A percentile compares a stretch with the other conserved stretches of the same genome.
Evolutionary conservation across 2,888 invertebrate genomes (phyloP).

Genomic region (Teleiodes luculella): DNA sequence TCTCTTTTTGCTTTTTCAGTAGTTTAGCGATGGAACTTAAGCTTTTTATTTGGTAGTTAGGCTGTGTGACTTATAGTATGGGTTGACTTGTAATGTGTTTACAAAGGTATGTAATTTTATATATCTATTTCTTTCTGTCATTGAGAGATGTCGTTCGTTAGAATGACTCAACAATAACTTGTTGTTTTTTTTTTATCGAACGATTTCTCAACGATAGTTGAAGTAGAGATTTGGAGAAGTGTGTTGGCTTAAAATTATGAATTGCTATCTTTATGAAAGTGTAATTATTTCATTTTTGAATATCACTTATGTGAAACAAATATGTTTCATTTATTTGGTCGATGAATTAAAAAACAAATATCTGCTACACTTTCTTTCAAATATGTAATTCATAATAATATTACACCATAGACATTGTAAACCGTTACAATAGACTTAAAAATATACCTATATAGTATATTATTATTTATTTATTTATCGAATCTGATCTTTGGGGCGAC

Average conservation of each 20-base stretch:
- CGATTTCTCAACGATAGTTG: no score
- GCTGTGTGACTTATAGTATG: conserved; percentile 51
- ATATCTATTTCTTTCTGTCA: background rate
- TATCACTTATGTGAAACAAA: no score
- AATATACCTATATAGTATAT: conserved; percentile 23
- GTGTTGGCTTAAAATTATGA: no score
- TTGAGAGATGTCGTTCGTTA: background rate
- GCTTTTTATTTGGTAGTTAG: conserved; percentile 64
- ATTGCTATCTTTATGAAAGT: no score
- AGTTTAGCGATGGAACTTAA: conserved; percentile 58
- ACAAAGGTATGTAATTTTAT: background rate
- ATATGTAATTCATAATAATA: no score
- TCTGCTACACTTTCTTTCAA: no score
- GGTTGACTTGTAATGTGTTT: background rate
- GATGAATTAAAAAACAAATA: no score
- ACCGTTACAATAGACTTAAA: conserved; percentile 14
- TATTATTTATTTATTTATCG: conserved; percentile 35
- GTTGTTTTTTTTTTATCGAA: no score
- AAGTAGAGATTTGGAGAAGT: no score
- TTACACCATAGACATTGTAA: background rate
- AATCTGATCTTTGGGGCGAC: conserved; percentile 28
- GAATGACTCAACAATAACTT: no score
- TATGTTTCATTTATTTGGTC: no score
- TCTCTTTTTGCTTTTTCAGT: conserved; percentile 66
- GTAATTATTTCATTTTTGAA: no score